These are phyloP conservation scores for Muscidifurax raptorellus DNA, from an alignment of 1,140 invertebrate species.

Conservation along the genomic window DNA sequence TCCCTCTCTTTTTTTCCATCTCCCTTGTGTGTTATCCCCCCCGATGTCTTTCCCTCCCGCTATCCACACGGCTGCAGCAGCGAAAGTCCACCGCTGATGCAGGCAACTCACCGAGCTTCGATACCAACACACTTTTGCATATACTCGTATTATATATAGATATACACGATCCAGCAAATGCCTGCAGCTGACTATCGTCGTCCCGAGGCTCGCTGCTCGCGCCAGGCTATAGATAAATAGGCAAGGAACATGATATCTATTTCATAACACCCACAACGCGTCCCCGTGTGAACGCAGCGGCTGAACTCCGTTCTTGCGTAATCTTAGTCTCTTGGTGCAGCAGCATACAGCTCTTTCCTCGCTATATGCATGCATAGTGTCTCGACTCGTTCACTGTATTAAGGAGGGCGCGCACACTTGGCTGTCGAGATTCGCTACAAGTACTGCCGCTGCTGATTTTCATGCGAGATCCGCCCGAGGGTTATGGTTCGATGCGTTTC, in stretches of 20 bases:
- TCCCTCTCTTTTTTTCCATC: slow-evolving; percentile 21
- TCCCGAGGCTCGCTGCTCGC: slow-evolving; percentile 48
- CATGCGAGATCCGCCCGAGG: slow-evolving; percentile 32
- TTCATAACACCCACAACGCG: slow-evolving; percentile 73
- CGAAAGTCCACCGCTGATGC: slow-evolving; percentile 38
- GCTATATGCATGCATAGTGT: not conserved
- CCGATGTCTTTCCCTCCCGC: slow-evolving; percentile 24
- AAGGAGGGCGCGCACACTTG: slow-evolving; percentile 49
- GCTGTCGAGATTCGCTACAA: slow-evolving; percentile 43
- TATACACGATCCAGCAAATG: slow-evolving; percentile 55
- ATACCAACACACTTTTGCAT: not conserved
- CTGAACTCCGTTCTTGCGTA: slow-evolving; percentile 58
- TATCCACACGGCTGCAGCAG: not conserved
- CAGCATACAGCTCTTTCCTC: too few relatives aligned
- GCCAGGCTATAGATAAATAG: slow-evolving; percentile 61
- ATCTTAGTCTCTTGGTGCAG: slow-evolving; percentile 38
- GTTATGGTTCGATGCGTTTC: slow-evolving; percentile 47
- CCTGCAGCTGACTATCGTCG: slow-evolving; percentile 54
- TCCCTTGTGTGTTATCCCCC: not conserved
- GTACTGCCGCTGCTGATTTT: slow-evolving; percentile 6
- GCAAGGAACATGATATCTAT: slow-evolving; percentile 73
- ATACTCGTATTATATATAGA: not conserved
- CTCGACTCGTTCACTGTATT: slow-evolving; percentile 15
- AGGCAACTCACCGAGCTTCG: not conserved
- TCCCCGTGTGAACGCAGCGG: slow-evolving; percentile 72